Evolutionary conservation across 1,140 invertebrate species (phyloP).

Genomic region (Ptiloglossa arizonensis): DNA sequence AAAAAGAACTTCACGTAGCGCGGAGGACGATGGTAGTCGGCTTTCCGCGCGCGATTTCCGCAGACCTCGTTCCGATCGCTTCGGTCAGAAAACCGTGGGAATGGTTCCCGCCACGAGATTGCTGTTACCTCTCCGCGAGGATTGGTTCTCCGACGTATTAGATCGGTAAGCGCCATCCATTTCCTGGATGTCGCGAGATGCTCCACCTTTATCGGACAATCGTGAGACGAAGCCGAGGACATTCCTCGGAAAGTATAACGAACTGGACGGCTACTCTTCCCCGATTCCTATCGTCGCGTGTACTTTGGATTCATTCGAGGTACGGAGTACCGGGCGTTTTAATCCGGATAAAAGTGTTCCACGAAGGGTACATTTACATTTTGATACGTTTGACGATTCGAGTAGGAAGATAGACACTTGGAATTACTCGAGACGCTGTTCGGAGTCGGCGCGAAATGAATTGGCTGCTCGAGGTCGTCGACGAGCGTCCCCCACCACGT

Average conservation of each 20-base stretch:
- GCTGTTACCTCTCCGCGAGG: neutral
- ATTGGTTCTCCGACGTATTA: slow-evolving; percentile 35
- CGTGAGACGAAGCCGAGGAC: neutral
- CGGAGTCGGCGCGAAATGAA: neutral
- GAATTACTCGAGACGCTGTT: too few species aligned
- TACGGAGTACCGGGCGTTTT: too few species aligned
- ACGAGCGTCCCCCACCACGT: too few species aligned
- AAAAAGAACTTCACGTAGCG: neutral
- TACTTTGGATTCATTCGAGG: too few species aligned
- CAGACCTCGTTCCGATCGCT: slow-evolving; percentile 8
- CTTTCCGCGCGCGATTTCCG: slow-evolving; percentile 2
- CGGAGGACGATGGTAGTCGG: neutral
- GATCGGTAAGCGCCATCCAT: slow-evolving; percentile 14
- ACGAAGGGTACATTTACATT: too few species aligned
- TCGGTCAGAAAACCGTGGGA: neutral
- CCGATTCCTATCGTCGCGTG: neutral
- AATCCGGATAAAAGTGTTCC: too few species aligned
- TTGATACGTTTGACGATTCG: too few species aligned
- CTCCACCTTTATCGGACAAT: neutral
- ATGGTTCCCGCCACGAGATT: neutral
- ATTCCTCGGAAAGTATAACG: neutral
- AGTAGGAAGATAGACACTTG: too few species aligned
- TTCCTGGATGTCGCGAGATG: neutral
- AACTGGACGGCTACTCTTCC: neutral
- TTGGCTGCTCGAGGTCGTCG: neutral